Evolutionary conservation across 2,113 vertebrate species (phyloP).

Genomic region (Osmerus eperlanus): DNA sequence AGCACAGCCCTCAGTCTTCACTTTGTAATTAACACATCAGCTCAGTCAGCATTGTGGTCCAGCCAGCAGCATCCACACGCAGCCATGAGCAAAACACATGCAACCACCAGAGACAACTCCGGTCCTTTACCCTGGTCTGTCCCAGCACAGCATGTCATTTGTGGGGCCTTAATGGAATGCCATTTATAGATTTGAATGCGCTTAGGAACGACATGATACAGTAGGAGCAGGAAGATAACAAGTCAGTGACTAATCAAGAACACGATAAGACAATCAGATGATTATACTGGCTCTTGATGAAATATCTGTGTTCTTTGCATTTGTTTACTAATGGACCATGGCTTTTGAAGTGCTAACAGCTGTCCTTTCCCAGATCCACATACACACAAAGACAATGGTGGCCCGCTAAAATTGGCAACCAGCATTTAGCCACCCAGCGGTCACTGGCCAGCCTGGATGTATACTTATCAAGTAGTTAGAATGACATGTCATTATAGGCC

Average conservation of each 20-base stretch:
- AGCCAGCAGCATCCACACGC: constrained; percentile 39
- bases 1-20: constrained; percentile 42
- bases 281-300: constrained; percentile 15
- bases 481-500: constrained; percentile 66
- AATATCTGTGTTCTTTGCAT: constrained; percentile 2
- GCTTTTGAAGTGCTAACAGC: constrained; percentile 38
- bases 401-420: constrained; percentile 70
- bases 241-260: too few species aligned
- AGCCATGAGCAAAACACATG: constrained; percentile 66
- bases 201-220: too few species aligned
- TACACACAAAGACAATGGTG: constrained; percentile 68
- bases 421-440: constrained; percentile 66
- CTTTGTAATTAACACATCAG: constrained; percentile 72
- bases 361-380: constrained; percentile 46
- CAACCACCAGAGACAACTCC: constrained; percentile 37
- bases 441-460: constrained; percentile 58
- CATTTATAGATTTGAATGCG: constrained; percentile 43
- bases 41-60: constrained; percentile 67
- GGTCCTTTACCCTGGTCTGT: constrained; percentile 31
- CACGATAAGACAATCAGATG: constrained; percentile 1
- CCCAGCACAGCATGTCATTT: constrained; percentile 56
- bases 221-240: too few species aligned
- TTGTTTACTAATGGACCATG: constrained; percentile 37
- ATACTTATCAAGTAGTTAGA: constrained; percentile 72
- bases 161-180: constrained; percentile 29